Conservation (phyloP, 2,797 vertebrate species). For the Geotrypetes seraphini region DNA sequence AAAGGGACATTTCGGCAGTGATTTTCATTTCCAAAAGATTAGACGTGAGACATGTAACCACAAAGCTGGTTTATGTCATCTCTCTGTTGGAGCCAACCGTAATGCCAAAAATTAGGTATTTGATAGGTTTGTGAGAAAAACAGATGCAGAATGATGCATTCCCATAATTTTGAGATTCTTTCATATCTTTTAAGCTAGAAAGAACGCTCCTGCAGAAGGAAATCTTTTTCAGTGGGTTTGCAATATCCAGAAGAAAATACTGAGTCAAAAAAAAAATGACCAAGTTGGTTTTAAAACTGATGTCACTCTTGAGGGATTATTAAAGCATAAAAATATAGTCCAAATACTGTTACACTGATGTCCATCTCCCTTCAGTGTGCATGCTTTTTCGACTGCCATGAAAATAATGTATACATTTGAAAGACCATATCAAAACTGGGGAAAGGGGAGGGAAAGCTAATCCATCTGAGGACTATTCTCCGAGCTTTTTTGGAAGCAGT, state of each 20-base stretch:
- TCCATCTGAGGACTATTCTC: conserved; percentile 55
- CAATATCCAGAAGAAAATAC: not conserved
- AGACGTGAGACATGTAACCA: conserved; percentile 75
- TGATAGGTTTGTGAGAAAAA: conserved; percentile 82
- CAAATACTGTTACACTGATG: too few species aligned
- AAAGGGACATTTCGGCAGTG: conserved; percentile 60
- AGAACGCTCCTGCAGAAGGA: too few species aligned
- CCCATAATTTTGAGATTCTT: conserved; percentile 76
- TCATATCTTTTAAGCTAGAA: conserved; percentile 82
- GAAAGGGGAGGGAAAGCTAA: too few species aligned
- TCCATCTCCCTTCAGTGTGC: not conserved
- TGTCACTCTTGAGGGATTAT: conserved; percentile 42
- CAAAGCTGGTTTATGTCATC: conserved; percentile 83
- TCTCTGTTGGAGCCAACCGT: conserved; percentile 61
- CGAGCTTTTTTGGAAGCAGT: conserved; percentile 55
- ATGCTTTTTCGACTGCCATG: fast-evolving
- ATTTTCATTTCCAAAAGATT: conserved; percentile 70
- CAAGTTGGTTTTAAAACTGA: conserved; percentile 62
- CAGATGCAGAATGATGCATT: conserved; percentile 78
- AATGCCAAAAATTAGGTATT: conserved; percentile 81
- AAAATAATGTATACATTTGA: conserved; percentile 13
- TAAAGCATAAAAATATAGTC: conserved; percentile 50
- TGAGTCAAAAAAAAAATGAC: conserved; percentile 3
- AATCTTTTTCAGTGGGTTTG: too few species aligned
- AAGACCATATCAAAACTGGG: conserved; percentile 24